Evolutionary conservation across 2,797 vertebrate species (phyloP).

Genomic region (Allenopithecus nigroviridis): DNA sequence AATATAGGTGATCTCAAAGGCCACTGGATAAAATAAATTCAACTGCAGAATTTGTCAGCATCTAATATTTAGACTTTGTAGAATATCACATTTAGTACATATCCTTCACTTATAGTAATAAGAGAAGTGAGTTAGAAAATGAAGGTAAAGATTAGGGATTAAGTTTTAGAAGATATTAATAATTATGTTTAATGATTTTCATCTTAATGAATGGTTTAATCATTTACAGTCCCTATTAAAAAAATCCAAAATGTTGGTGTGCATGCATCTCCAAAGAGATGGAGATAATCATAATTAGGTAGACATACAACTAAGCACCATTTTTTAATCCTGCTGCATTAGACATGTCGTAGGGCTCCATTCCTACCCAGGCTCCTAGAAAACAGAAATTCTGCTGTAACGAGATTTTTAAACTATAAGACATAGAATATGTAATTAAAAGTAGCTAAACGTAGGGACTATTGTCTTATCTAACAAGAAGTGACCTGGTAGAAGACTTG

Average conservation of each 20-base stretch:
- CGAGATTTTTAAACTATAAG: neutral
- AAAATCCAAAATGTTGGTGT: neutral
- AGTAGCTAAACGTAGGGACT: neutral
- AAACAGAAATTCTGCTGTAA: neutral
- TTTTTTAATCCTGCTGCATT: neutral
- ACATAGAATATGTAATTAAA: neutral
- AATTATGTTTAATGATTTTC: neutral
- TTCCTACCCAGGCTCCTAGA: neutral
- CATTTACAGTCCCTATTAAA: neutral
- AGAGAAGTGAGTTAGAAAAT: neutral
- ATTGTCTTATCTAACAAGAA: neutral
- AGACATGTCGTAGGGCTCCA: neutral
- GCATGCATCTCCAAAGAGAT: neutral
- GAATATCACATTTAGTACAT: neutral
- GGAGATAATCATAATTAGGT: neutral
- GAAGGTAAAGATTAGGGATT: neutral
- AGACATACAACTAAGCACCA: neutral
- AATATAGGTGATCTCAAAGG: neutral
- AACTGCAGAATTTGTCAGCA: neutral
- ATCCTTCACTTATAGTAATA: neutral
- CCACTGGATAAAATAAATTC: neutral
- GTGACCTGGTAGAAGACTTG: neutral
- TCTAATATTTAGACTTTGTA: neutral
- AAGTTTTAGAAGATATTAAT: neutral
- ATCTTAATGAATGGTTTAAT: neutral